Percentiles rank a stretch among this genome's conserved stretches.
Conservation (phyloP, 2,888 invertebrate species). For the Xestia ashworthii region DNA sequence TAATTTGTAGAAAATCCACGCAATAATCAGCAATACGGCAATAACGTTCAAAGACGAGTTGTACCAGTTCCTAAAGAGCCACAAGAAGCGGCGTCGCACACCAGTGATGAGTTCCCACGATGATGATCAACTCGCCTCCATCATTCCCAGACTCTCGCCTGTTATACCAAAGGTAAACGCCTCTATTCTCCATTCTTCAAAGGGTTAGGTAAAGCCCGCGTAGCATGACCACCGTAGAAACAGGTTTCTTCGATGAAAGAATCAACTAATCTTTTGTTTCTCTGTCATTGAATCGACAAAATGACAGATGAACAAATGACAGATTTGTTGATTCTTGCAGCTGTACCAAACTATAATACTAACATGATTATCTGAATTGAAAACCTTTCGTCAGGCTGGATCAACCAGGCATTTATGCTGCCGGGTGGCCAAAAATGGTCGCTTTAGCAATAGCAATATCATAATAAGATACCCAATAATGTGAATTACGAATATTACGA, state of each 20-base stretch:
- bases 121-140: slow-evolving; percentile 80
- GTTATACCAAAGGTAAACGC: slow-evolving; percentile 94
- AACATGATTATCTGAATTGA: background rate
- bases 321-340: too few species aligned
- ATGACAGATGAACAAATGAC: too few species aligned
- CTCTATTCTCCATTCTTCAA: background rate
- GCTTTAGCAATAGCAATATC: too few species aligned
- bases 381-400: background rate
- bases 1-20: slow-evolving; percentile 91
- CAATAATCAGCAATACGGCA: slow-evolving; percentile 91
- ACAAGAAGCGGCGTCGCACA: slow-evolving; percentile 71
- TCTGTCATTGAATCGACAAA: too few species aligned
- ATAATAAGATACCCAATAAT: too few species aligned
- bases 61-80: slow-evolving; percentile 87
- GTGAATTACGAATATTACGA: too few species aligned
- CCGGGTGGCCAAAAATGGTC: too few species aligned
- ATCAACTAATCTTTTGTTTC: too few species aligned
- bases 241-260: too few species aligned
- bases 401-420: background rate
- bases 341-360: too few species aligned
- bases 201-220: background rate
- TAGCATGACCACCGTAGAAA: too few species aligned
- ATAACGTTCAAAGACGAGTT: slow-evolving; percentile 91
- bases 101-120: slow-evolving; percentile 57
- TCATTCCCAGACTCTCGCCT: slow-evolving; percentile 93